Conservation (phyloP, 37 sponge, comb jelly and placozoan species). For the Mnemiopsis leidyi region DNA sequence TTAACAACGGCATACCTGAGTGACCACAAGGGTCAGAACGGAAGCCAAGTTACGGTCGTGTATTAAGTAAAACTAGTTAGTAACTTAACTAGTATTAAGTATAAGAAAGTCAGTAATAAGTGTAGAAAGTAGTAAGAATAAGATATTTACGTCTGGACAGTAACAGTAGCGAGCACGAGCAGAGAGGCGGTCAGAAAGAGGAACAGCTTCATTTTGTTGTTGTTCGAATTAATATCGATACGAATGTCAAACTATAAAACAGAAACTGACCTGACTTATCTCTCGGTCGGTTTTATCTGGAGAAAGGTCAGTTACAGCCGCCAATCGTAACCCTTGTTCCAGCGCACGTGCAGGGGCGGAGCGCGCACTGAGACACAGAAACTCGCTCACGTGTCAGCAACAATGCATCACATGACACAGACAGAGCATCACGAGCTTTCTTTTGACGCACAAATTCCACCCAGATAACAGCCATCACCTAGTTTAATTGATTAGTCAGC, state of each 20-base stretch:
- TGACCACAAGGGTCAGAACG: no score
- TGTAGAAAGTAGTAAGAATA: no score
- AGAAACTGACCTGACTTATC: not conserved
- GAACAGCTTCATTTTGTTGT: slow-evolving; percentile 32
- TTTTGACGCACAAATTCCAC: not conserved
- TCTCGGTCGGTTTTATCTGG: not conserved
- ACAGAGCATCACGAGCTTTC: not conserved
- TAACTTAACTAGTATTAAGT: no score
- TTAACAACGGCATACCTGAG: no score
- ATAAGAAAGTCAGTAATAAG: no score
- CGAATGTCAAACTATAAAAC: not conserved
- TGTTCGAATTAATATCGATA: not conserved
- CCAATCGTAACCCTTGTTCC: not conserved
- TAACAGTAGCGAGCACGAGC: not conserved
- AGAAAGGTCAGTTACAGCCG: not conserved
- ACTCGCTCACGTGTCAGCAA: no score
- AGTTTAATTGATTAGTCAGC: not conserved
- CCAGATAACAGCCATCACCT: not conserved
- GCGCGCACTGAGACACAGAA: not conserved
- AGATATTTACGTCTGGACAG: not conserved
- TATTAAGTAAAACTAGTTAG: no score
- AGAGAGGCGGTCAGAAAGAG: slow-evolving; percentile 2
- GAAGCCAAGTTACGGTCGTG: no score
- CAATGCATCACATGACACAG: not conserved
- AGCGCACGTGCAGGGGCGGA: not conserved